phyloP scores from a whole-genome alignment of 2,113 vertebrate species.

The Rallus limicola region DNA sequence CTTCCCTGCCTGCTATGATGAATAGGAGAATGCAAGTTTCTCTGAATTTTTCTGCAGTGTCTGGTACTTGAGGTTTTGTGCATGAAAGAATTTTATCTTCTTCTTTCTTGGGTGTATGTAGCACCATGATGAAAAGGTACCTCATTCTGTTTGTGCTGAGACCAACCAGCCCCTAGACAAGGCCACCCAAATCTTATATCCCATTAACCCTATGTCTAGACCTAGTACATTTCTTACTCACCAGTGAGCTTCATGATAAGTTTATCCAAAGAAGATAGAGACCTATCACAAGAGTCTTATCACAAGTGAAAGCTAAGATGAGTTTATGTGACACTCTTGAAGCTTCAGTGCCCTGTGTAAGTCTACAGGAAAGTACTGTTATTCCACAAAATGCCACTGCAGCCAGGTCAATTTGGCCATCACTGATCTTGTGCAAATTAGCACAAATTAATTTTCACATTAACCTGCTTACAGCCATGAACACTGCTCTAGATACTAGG shows the following conservation, averaged over 20 bases:
- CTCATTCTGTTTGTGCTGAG: neutral
- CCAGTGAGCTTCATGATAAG: neutral
- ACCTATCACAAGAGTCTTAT: neutral
- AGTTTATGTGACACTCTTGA: neutral
- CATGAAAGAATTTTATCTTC: neutral
- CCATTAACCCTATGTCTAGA: neutral
- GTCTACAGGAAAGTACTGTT: neutral
- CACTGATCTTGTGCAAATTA: conserved; percentile 39
- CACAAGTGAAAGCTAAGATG: neutral
- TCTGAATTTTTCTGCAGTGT: neutral
- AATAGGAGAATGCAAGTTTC: neutral
- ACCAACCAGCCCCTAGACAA: neutral
- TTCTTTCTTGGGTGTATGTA: neutral
- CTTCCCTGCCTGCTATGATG: neutral
- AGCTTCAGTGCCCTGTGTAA: neutral
- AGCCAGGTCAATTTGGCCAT: neutral
- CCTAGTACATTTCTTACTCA: neutral
- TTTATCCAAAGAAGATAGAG: neutral
- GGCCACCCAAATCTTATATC: neutral
- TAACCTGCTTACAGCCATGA: conserved; percentile 52
- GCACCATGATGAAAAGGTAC: neutral
- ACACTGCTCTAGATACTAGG: neutral
- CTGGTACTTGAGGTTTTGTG: neutral
- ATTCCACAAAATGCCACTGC: neutral
- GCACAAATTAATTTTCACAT: conserved; percentile 52